A percentile compares a stretch with the other conserved stretches of the same genome.
Conservation (phyloP, 2,113 vertebrate genomes). For the Saguinus imperator region DNA sequence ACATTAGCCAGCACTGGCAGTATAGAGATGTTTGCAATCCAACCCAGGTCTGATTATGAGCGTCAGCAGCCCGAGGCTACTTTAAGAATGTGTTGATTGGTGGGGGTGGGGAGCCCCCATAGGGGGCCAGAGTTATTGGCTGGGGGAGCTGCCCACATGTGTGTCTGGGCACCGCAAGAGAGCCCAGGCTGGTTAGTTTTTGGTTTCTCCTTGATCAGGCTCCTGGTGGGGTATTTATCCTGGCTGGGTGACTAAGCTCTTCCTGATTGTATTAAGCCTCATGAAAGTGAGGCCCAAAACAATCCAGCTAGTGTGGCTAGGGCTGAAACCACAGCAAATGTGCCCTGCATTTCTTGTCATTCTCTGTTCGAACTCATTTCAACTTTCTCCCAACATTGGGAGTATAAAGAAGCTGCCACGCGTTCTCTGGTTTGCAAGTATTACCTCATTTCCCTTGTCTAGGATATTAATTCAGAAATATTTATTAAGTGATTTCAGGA, state of each 20-base stretch:
- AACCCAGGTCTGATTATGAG: slow-evolving; percentile 77
- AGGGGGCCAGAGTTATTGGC: slow-evolving; percentile 61
- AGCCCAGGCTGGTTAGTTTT: slow-evolving; percentile 60
- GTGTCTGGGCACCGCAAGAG: slow-evolving; percentile 63
- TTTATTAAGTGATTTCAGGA: slow-evolving; percentile 76
- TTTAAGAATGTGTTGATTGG: slow-evolving; percentile 81
- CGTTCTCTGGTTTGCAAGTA: slow-evolving; percentile 64
- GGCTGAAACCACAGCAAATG: slow-evolving; percentile 57
- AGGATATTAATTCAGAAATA: slow-evolving; percentile 73
- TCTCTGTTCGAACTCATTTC: slow-evolving; percentile 50
- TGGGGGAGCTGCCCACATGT: slow-evolving; percentile 50
- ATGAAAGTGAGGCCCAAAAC: slow-evolving; percentile 56
- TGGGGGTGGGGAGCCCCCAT: slow-evolving; percentile 59
- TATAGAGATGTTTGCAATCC: slow-evolving; percentile 74
- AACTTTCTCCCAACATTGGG: slow-evolving; percentile 45
- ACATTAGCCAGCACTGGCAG: slow-evolving; percentile 74
- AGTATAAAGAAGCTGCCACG: slow-evolving; percentile 51
- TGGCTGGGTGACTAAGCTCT: slow-evolving; percentile 60
- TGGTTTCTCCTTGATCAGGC: slow-evolving; percentile 71
- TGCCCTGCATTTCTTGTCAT: slow-evolving; percentile 34
- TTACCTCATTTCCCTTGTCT: slow-evolving; percentile 75
- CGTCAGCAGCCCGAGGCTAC: slow-evolving; percentile 72
- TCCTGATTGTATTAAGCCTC: slow-evolving; percentile 69
- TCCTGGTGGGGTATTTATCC: slow-evolving; percentile 69
- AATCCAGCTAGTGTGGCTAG: slow-evolving; percentile 51